phyloP scores from a whole-genome alignment of 2,888 invertebrate species.

The Eristalis pertinax region DNA sequence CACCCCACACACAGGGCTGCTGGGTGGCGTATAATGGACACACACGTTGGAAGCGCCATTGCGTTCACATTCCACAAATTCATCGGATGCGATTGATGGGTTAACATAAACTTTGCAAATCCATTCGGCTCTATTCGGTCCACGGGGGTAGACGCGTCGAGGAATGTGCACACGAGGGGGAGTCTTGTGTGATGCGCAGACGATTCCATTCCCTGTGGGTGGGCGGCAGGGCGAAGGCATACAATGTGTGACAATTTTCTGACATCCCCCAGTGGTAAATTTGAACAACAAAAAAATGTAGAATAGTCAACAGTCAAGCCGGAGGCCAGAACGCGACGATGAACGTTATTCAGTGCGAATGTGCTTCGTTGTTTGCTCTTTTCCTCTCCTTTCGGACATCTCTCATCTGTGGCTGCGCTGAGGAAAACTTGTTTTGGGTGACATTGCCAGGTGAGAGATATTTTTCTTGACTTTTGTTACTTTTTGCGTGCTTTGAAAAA shows the following conservation, averaged over 20 bases:
- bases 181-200: conserved; percentile 34
- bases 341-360: neutral
- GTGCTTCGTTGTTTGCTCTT: neutral
- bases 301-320: neutral
- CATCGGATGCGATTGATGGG: conserved; percentile 54
- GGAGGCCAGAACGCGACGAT: neutral
- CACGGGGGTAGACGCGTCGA: neutral
- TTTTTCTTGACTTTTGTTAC: no score
- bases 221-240: neutral
- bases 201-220: neutral
- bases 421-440: neutral
- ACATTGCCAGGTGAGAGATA: neutral
- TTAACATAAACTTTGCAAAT: conserved; percentile 33
- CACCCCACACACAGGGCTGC: neutral
- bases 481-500: no score
- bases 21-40: conserved; percentile 20
- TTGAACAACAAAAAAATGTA: neutral
- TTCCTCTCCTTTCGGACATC: neutral
- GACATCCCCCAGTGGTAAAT: neutral
- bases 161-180: conserved; percentile 1
- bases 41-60: conserved; percentile 3
- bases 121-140: neutral
- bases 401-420: neutral
- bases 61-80: conserved; percentile 47
- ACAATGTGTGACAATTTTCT: conserved; percentile 20